phyloP scores from a whole-genome alignment of 2,113 vertebrate genomes.

The Sebastes schlegelii region DNA sequence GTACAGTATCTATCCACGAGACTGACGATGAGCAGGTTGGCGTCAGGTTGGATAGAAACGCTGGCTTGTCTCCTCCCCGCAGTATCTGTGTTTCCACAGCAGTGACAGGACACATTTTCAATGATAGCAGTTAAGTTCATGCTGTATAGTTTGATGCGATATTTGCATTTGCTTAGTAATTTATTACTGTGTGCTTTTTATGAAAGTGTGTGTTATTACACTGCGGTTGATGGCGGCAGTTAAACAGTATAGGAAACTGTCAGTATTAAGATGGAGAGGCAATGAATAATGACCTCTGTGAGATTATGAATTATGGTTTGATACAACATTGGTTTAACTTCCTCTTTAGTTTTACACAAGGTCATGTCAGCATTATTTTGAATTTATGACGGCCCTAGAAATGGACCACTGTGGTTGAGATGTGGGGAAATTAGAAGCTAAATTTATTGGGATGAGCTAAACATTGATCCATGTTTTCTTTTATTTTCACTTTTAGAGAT shows the following conservation, averaged over 20 bases:
- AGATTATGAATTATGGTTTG: conserved; percentile 57
- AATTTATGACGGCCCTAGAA: conserved; percentile 14
- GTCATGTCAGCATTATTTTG: conserved; percentile 40
- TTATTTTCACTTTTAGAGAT: neutral
- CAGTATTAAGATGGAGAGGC: conserved; percentile 35
- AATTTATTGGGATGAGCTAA: conserved; percentile 1
- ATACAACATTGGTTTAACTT: conserved; percentile 61
- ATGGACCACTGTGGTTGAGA: neutral
- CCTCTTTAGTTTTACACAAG: conserved; percentile 67
- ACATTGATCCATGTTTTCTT: conserved; percentile 1
- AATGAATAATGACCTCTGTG: conserved; percentile 57
- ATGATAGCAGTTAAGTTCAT: conserved; percentile 1
- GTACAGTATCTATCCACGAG: neutral
- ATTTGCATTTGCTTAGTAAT: conserved; percentile 54
- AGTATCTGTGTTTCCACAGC: neutral
- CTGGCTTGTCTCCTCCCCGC: neutral
- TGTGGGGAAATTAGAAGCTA: neutral
- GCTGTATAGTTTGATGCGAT: conserved; percentile 43
- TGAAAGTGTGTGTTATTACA: conserved; percentile 56
- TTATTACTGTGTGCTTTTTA: conserved; percentile 55
- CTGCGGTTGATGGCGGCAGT: conserved; percentile 61
- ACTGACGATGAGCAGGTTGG: neutral
- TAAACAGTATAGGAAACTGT: conserved; percentile 56
- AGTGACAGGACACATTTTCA: neutral
- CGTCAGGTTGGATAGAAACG: neutral